Base-by-base conservation (phyloP, 1,140 invertebrate species). In the Solen grandis region DNA sequence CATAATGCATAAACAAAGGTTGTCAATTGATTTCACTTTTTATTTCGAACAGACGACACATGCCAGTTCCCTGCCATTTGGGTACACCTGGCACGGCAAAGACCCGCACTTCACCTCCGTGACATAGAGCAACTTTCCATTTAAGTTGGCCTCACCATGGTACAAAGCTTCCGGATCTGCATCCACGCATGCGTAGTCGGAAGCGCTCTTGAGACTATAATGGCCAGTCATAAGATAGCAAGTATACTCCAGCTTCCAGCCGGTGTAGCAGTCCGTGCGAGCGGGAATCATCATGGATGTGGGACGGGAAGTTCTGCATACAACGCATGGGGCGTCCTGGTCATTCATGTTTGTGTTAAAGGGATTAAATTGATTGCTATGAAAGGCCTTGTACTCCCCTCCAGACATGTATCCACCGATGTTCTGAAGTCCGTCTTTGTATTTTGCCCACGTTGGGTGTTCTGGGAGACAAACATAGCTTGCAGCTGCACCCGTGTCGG, bases 11-110 rank as follows among this genome's bases (percentile, higher is more conserved):
- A n/a, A n/a, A n/a, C n/a, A n/a, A n/a, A n/a, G n/a, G n/a, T n/a
- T n/a, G n/a, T n/a, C n/a, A n/a, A n/a, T n/a, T n/a, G n/a, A n/a
- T n/a, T n/a, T n/a, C n/a, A 55, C 5, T 55, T 4, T 35, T 35
- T 59, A 73, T 60, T 38, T 60, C 16, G 73, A 75, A 60, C 73
- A n/a, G n/a, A n/a, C n/a, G n/a, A n/a, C n/a, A n/a, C n/a, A n/a
- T n/a, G n/a, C n/a, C n/a, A n/a, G n/a, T 35, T 63, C 57, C 16
- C 41, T 14, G 2, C 36, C 65, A 25, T 68, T 25, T 2, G 25
- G n/a, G 29, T 68, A 68, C 14, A 16, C 27, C 31, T 29, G 73
- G 54, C 73, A 75, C n/a, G 59, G 38, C 22, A 75, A 31, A 22
- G 73, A 63, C 16, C 73, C 73, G 65, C 73, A 75, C 25, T 38